Conservation (phyloP, 53 echinoderm and acorn worm species). For the Stichopus horrens region DNA sequence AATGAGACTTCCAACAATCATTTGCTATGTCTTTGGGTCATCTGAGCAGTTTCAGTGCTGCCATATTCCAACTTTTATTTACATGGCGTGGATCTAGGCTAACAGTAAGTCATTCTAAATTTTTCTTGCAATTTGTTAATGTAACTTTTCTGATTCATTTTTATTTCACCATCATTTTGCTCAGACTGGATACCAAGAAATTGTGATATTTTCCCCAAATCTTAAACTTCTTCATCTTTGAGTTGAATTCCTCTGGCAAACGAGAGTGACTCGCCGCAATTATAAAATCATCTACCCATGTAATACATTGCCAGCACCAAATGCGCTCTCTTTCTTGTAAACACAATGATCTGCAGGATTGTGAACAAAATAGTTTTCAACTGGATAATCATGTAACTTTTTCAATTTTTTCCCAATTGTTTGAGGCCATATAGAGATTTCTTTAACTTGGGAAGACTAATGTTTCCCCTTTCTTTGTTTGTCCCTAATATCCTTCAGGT, state of each 20-base stretch:
- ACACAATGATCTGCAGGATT: neutral
- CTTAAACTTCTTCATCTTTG: neutral
- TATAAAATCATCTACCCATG: constrained; percentile 30
- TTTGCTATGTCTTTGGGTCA: constrained; percentile 39
- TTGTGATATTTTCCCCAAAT: constrained; percentile 26
- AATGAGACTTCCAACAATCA: constrained; percentile 44
- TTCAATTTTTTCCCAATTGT: constrained; percentile 47
- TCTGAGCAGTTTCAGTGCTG: neutral
- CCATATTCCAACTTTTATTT: too few species aligned
- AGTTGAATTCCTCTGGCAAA: neutral
- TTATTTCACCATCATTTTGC: constrained; percentile 25
- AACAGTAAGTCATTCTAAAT: neutral
- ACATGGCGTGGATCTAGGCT: neutral
- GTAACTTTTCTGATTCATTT: constrained; percentile 40
- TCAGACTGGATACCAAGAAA: constrained; percentile 46
- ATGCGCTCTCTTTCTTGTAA: constrained; percentile 19
- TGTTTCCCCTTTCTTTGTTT: constrained; percentile 12
- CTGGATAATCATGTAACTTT: constrained; percentile 32
- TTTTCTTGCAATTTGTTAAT: neutral
- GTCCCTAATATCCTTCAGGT: constrained; percentile 1
- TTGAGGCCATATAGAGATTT: constrained; percentile 54
- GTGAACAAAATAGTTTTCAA: constrained; percentile 1
- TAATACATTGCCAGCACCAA: constrained; percentile 21
- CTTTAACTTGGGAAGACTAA: constrained; percentile 47
- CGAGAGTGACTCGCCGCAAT: neutral